These are phyloP conservation scores for Lithophane socia DNA, from an alignment of 2,888 invertebrate species.

Conservation along the genomic window DNA sequence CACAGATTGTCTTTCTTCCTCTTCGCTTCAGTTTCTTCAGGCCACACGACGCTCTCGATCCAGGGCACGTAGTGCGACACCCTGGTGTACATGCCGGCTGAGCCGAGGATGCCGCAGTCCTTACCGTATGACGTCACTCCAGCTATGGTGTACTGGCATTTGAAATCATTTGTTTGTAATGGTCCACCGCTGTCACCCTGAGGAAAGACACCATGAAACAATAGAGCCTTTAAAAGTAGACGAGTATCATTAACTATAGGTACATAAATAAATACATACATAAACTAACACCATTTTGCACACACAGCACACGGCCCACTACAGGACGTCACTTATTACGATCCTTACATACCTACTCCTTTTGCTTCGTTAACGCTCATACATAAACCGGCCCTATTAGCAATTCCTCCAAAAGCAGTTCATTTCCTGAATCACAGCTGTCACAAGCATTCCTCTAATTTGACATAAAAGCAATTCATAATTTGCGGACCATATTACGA, in stretches of 20 bases:
- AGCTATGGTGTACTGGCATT: slow-evolving; percentile 86
- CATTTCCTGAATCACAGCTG: too few relatives aligned
- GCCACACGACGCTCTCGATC: slow-evolving; percentile 91
- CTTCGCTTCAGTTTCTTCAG: slow-evolving; percentile 62
- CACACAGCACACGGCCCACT: too few relatives aligned
- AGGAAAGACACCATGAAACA: background rate
- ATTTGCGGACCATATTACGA: too few relatives aligned
- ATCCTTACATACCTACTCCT: background rate
- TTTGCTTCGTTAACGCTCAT: background rate
- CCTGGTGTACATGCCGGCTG: slow-evolving; percentile 90
- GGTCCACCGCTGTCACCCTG: slow-evolving; percentile 67
- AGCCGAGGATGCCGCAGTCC: slow-evolving; percentile 77
- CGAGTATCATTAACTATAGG: background rate
- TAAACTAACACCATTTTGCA: background rate
- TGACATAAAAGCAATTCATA: too few relatives aligned
- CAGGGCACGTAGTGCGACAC: slow-evolving; percentile 89
- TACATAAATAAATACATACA: background rate
- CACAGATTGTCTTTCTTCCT: slow-evolving; percentile 16
- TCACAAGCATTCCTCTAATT: too few relatives aligned
- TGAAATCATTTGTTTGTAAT: slow-evolving; percentile 51
- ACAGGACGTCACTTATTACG: background rate
- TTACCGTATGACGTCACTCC: slow-evolving; percentile 88
- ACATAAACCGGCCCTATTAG: too few relatives aligned
- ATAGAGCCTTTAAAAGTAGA: background rate
- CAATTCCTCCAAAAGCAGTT: too few relatives aligned